Conservation (phyloP, 1,140 invertebrate genomes). For the Armadillidium nasatum region DNA sequence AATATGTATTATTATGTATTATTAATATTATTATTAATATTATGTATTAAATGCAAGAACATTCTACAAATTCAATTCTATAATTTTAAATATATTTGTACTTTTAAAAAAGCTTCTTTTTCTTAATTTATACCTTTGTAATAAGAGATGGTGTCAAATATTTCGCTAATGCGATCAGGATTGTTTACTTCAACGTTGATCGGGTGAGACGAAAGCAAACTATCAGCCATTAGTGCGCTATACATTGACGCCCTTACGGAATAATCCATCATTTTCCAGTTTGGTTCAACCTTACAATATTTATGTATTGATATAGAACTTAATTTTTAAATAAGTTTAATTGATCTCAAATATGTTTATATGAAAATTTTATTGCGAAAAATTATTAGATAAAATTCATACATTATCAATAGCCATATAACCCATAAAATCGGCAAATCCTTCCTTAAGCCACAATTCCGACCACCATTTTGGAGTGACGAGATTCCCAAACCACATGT, state of each 20-base stretch:
- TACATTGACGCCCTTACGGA: slow-evolving; percentile 51
- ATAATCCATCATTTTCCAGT: slow-evolving; percentile 42
- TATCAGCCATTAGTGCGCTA: slow-evolving; percentile 51
- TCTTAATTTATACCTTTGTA: slow-evolving; percentile 50
- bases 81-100: too few species aligned
- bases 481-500: slow-evolving; percentile 75
- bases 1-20: too few species aligned
- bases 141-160: slow-evolving; percentile 58
- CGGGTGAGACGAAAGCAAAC: slow-evolving; percentile 54
- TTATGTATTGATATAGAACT: too few species aligned
- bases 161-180: slow-evolving; percentile 55
- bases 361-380: background rate
- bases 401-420: slow-evolving; percentile 69
- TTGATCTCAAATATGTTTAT: too few species aligned
- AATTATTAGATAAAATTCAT: slow-evolving; percentile 46
- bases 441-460: slow-evolving; percentile 84
- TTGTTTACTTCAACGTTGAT: slow-evolving; percentile 53
- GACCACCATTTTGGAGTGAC: slow-evolving; percentile 74
- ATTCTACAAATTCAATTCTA: too few species aligned
- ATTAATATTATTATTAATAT: too few species aligned
- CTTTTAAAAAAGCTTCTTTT: too few species aligned
- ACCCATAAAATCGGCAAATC: slow-evolving; percentile 78
- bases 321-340: too few species aligned
- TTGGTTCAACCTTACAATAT: slow-evolving; percentile 17
- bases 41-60: too few species aligned